Base-by-base conservation (phyloP, 2,113 vertebrate genomes). In the Corythoichthys intestinalis region DNA sequence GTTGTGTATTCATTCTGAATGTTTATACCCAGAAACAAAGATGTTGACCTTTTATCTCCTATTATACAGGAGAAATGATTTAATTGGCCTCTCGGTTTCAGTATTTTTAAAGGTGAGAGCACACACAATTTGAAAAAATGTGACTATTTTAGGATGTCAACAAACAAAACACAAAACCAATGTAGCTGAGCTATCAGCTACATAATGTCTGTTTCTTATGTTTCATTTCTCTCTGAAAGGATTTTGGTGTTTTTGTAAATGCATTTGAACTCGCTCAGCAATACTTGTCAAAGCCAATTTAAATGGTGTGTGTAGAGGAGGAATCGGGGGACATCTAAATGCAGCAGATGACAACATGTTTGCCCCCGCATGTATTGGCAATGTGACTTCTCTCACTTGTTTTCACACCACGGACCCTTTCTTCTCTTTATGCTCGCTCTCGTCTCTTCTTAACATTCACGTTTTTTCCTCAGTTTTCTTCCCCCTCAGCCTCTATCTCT, bases 221-320 rank as follows among this genome's bases (percentile, higher is more conserved):
- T 38, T 71, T 5, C 6, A 4, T 8, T 39, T 70, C 44, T 50
- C 61, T 48, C 2, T 20, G 60, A 67, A 71, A 63, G 35, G 60
- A 65, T 68, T 69, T 72, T 39, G 14, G 39, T 39, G 44, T 79
- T 68, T 73, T 66, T 66, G 59, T 67, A 53, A 66, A 69, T 65
- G 54, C 67, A 62, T 81, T 70, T 74, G 76, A 80, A 78, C 49
- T 28, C 38, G 61, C 58, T 35, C 50, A 57, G 66, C 65, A 71
- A 68, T 81, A 75, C 61, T 78, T 76, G 79, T 78, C 80, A 76
- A 74, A 80, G 70, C 72, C 77, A 76, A 80, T 85, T 83, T 78
- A 74, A 81, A 81, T 80, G 67, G 78, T 13, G 58, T 61, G 80
- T 9, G 66, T 57, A 79, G 80, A 74, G 39, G 70, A 77, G 52